Conservation (phyloP, 2,797 vertebrate species). For the Myotis myotis region DNA sequence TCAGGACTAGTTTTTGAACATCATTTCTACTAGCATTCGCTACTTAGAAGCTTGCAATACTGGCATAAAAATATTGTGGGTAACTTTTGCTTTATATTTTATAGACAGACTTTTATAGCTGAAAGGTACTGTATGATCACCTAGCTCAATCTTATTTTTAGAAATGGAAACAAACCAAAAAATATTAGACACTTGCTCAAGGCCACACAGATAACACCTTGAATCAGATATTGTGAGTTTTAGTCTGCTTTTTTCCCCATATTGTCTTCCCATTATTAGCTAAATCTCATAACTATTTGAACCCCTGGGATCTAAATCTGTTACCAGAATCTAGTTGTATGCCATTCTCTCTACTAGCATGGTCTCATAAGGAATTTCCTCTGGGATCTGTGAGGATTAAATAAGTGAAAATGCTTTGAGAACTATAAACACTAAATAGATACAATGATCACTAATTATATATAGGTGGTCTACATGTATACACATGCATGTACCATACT, state of each 20-base stretch:
- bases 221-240: background rate
- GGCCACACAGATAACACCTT: background rate
- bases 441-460: background rate
- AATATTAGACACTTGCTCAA: background rate
- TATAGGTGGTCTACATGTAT: background rate
- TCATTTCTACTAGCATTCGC: background rate
- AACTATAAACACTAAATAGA: background rate
- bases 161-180: slow-evolving; percentile 3
- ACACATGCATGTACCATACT: background rate
- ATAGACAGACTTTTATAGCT: background rate
- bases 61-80: background rate
- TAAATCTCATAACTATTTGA: background rate
- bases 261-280: background rate
- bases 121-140: background rate
- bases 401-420: slow-evolving; percentile 17
- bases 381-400: slow-evolving; percentile 18
- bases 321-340: background rate
- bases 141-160: background rate
- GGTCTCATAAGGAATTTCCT: background rate
- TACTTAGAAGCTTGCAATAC: background rate
- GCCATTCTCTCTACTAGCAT: background rate
- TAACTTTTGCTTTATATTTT: background rate
- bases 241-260: background rate
- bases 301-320: background rate
- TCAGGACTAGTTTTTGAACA: background rate